Conservation (phyloP, 1,140 invertebrate genomes). For the Zaprionus camerounensis region DNA sequence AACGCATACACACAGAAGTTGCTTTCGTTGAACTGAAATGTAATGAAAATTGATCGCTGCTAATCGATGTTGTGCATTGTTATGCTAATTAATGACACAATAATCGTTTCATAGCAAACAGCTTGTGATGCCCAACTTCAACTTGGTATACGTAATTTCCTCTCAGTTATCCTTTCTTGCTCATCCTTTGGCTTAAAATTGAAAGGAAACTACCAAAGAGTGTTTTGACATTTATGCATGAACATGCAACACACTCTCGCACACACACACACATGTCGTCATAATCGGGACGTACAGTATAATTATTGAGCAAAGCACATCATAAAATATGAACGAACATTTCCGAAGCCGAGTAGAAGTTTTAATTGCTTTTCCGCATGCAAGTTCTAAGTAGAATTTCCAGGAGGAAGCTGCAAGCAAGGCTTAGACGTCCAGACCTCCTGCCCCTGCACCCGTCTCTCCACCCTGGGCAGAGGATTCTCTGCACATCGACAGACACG, state of each 20-base stretch:
- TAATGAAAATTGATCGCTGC: neutral
- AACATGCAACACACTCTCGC: neutral
- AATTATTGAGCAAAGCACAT: conserved; percentile 66
- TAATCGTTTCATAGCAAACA: neutral
- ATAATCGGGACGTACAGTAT: conserved; percentile 6
- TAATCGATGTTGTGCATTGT: neutral
- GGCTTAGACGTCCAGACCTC: neutral
- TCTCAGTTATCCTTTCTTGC: neutral
- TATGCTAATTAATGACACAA: neutral
- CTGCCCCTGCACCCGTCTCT: neutral
- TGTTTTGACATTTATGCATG: conserved; percentile 20
- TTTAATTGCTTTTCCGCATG: conserved; percentile 81
- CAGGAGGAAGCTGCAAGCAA: neutral
- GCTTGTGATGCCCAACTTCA: neutral
- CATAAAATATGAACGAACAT: conserved; percentile 79
- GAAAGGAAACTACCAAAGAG: neutral
- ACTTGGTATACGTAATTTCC: conserved; percentile 1
- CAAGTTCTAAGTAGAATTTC: conserved; percentile 53
- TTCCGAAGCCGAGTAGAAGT: conserved; percentile 72
- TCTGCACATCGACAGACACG: conserved; percentile 12
- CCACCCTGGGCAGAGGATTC: neutral
- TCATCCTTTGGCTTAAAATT: conserved; percentile 11
- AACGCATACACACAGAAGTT: too few relatives aligned
- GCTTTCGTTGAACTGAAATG: too few relatives aligned
- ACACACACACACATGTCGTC: neutral